These are phyloP conservation scores for Drosophila guanche DNA, from an alignment of 1,140 invertebrate genomes.

Conservation along the genomic window DNA sequence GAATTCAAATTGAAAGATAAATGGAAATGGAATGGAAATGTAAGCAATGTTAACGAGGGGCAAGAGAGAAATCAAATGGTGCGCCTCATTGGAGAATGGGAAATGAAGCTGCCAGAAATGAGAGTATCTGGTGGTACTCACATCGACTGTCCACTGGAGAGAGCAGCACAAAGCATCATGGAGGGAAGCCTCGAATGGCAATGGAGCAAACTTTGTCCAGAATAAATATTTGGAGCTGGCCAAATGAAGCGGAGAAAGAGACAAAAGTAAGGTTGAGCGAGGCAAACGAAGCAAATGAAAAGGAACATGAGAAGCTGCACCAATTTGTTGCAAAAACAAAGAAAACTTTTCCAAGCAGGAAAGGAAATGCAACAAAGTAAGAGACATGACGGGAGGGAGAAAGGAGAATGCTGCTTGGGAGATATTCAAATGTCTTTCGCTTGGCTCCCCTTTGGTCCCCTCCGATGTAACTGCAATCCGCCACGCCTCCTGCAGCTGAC, in stretches of 20 bases:
- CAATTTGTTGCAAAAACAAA: slow-evolving; percentile 70
- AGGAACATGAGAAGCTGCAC: slow-evolving; percentile 37
- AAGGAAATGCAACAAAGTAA: slow-evolving; percentile 54
- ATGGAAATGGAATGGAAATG: slow-evolving; percentile 15
- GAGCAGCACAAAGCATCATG: neutral
- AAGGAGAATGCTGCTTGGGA: slow-evolving; percentile 15
- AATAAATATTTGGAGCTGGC: slow-evolving; percentile 29
- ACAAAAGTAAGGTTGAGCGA: slow-evolving; percentile 5
- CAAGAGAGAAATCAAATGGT: slow-evolving; percentile 25
- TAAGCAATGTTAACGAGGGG: slow-evolving; percentile 25
- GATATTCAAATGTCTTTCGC: slow-evolving; percentile 48
- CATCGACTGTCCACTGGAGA: neutral
- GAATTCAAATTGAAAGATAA: neutral
- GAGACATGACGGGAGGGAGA: neutral
- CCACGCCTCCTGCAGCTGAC: slow-evolving; percentile 13
- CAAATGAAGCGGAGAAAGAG: slow-evolving; percentile 30
- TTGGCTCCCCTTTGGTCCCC: neutral
- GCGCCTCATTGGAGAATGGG: slow-evolving; percentile 16
- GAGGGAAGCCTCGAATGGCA: neutral
- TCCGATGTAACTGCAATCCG: slow-evolving; percentile 37
- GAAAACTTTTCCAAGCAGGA: slow-evolving; percentile 34
- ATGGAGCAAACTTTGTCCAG: slow-evolving; percentile 18
- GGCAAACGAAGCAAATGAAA: slow-evolving; percentile 37
- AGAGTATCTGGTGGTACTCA: too few species aligned
- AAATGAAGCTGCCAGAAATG: slow-evolving; percentile 29